These are phyloP conservation scores for Carassius auratus DNA, from an alignment of 2,113 vertebrate species.

Conservation along the genomic window DNA sequence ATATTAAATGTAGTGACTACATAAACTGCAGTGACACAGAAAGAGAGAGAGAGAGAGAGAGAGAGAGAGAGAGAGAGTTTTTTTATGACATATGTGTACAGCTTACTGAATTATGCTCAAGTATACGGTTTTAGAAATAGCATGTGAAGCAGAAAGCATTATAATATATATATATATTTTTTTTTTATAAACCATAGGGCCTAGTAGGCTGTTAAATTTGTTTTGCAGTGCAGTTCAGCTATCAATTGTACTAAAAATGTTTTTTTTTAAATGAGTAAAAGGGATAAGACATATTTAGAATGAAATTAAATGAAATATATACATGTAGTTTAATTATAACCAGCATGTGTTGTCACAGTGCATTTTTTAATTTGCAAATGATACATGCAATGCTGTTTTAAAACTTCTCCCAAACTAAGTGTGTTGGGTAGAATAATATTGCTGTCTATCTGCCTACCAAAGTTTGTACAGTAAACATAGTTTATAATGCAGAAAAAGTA, in stretches of 20 bases:
- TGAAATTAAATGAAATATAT: not conserved
- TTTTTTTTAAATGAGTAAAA: not conserved
- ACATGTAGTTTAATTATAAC: not conserved
- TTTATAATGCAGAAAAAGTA: constrained; percentile 8
- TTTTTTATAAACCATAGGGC: not conserved
- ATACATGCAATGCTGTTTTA: not conserved
- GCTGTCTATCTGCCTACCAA: not conserved
- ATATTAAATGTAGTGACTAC: constrained; percentile 4
- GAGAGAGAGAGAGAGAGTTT: not conserved
- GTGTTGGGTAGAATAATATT: not conserved
- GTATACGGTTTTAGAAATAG: not conserved
- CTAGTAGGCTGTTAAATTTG: not conserved
- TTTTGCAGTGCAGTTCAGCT: not conserved
- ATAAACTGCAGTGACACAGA: not conserved
- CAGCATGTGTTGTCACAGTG: not conserved
- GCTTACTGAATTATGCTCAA: not conserved
- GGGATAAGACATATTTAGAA: not conserved
- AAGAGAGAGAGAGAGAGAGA: too few species aligned
- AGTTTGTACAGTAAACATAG: not conserved
- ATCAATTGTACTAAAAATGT: too few species aligned
- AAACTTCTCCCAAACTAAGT: not conserved
- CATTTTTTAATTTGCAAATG: not conserved
- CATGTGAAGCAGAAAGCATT: not conserved
- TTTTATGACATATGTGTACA: not conserved
- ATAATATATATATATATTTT: not conserved